phyloP scores from a whole-genome alignment of 1,140 invertebrate species.

The Zaprionus kolodkinae region DNA sequence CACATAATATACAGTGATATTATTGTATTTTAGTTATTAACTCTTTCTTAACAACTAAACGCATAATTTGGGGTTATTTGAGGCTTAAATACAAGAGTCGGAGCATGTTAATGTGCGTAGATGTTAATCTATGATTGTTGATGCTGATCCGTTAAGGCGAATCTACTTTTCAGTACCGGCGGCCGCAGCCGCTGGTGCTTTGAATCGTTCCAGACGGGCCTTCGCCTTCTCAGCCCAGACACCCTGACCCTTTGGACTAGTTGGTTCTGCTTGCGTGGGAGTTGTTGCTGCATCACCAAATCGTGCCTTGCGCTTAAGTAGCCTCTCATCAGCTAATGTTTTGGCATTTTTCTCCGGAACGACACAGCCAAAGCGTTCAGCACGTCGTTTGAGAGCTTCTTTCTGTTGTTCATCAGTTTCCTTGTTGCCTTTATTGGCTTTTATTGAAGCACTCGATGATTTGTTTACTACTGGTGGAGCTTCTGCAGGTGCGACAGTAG shows the following conservation, averaged over 20 bases:
- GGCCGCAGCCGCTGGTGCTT: slow-evolving; percentile 33
- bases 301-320: slow-evolving; percentile 89
- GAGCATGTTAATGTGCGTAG: slow-evolving; percentile 32
- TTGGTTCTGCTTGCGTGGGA: slow-evolving; percentile 86
- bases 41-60: slow-evolving; percentile 32
- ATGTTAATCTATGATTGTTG: background rate
- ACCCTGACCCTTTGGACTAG: slow-evolving; percentile 47
- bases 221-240: slow-evolving; percentile 78
- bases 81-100: slow-evolving; percentile 38
- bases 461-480: slow-evolving; percentile 84
- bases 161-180: slow-evolving; percentile 34
- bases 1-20: background rate
- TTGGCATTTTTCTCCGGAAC: slow-evolving; percentile 89
- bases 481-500: slow-evolving; percentile 7
- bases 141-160: background rate
- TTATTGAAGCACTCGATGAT: slow-evolving; percentile 83
- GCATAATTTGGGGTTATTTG: slow-evolving; percentile 34
- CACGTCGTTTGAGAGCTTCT: slow-evolving; percentile 89
- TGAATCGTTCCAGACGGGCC: slow-evolving; percentile 78
- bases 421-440: slow-evolving; percentile 61
- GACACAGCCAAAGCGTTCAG: slow-evolving; percentile 90
- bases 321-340: slow-evolving; percentile 87
- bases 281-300: slow-evolving; percentile 85
- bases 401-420: slow-evolving; percentile 84
- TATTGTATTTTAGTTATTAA: slow-evolving; percentile 22